Evolutionary conservation across 2,113 vertebrate species (phyloP), one percentile per base, ranked within the genome.

Genomic region (Mystacornis crossleyi): DNA sequence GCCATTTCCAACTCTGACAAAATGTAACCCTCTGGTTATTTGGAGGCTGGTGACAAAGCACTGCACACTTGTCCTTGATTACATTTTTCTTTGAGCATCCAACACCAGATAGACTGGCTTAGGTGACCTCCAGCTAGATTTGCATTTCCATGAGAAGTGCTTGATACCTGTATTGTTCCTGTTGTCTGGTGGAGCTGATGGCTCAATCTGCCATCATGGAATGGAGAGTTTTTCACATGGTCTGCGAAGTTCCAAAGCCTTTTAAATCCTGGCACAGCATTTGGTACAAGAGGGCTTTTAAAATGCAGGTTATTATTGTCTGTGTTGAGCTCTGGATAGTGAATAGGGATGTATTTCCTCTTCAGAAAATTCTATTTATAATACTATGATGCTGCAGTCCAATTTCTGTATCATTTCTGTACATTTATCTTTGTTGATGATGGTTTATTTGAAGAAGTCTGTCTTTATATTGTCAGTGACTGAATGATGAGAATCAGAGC

Each of bases 401-500:
- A 73, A 86, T 90, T 95, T 80, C 88, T 83, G 31, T 57, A 75
- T 88, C 12, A 24, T 88, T 94, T 88, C 82, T 82, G 40, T 69
- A 75, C 88, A 58, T 92, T 96, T 93, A 62, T 69, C 92, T 95
- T n/a, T 84, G 77, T 74, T 85, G 95, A 67, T 75, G 88, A 66
- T n/a, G 47, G 66, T 92, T 95, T 94, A 74, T 82, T 85, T 92
- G 85, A 78, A 89, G 92, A 66, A 67, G 71, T 47, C 84, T 94
- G 60, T 81, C 87, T 93, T 95, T 92, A 88, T 92, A 66, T 83
- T 83, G 66, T 93, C 92, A 94, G 62, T 54, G 90, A 90, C 92
- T 95, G 92, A 88, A 95, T 93, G 94, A 93, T 62, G 90, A 97
- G 88, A 82, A 93, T 94, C 82, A 61, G 74, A 88, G 88, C 92